Conservation (phyloP, 2,113 vertebrate species). For the Tonatia bakeri region DNA sequence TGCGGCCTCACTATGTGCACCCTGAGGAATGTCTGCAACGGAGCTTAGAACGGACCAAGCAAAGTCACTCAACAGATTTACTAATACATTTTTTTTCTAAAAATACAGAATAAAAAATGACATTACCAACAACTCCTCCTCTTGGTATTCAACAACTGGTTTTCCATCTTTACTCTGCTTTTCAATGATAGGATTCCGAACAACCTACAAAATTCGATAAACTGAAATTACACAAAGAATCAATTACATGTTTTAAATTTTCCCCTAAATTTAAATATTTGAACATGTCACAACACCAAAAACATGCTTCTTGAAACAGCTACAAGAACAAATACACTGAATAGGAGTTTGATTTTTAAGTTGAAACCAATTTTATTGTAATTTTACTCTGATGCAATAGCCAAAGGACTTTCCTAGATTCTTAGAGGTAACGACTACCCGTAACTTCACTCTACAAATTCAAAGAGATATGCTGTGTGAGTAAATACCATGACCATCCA, state of each 20-base stretch:
- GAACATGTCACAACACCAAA: not conserved
- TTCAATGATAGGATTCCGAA: conserved; percentile 95
- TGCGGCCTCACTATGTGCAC: not conserved
- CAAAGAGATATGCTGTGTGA: conserved; percentile 46
- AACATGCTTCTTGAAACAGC: not conserved
- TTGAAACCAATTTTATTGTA: not conserved
- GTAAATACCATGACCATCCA: conserved; percentile 98
- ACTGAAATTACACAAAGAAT: conserved; percentile 74
- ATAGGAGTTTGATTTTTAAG: conserved; percentile 18
- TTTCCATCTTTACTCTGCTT: conserved; percentile 96
- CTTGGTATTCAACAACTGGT: conserved; percentile 93
- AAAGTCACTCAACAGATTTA: not conserved
- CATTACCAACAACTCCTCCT: conserved; percentile 95
- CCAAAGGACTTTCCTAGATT: not conserved
- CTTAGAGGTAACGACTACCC: not conserved
- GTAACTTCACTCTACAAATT: not conserved
- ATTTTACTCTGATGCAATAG: not conserved
- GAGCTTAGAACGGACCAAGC: not conserved
- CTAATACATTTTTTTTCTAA: not conserved
- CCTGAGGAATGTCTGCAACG: not conserved
- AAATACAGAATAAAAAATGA: conserved; percentile 2
- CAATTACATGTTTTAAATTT: conserved; percentile 30
- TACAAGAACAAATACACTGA: not conserved
- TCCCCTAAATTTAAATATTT: not conserved
- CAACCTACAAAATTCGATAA: conserved; percentile 85